Evolutionary conservation across 2,888 invertebrate species (phyloP).

Genomic region (Phaonia tiefii): DNA sequence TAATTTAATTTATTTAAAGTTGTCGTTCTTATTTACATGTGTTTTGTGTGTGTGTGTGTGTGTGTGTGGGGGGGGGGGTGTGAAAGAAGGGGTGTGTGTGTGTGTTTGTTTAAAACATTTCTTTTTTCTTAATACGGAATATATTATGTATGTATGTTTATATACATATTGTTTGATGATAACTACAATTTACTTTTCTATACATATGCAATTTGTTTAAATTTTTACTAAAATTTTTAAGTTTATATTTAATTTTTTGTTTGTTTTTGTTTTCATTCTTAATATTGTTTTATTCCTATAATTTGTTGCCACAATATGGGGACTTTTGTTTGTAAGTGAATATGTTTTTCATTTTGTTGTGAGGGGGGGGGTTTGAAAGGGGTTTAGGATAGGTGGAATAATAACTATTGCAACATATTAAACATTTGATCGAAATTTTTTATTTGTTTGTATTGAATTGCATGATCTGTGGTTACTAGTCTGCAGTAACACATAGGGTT

Average conservation of each 20-base stretch:
- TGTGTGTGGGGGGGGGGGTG: no score
- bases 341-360: not conserved
- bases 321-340: not conserved
- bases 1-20: constrained; percentile 16
- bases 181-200: constrained; percentile 46
- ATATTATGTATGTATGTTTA: constrained; percentile 21
- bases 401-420: constrained; percentile 10
- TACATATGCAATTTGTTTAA: constrained; percentile 45
- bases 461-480: no score
- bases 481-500: no score
- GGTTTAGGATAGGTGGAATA: not conserved
- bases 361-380: not conserved
- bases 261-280: not conserved
- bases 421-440: no score
- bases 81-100: not conserved
- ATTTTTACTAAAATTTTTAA: constrained; percentile 26
- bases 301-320: constrained; percentile 20
- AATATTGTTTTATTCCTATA: not conserved
- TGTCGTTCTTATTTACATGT: constrained; percentile 24
- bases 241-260: no score
- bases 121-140: no score
- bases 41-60: not conserved
- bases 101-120: constrained; percentile 17
- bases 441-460: no score
- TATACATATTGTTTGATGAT: constrained; percentile 37